A percentile compares a stretch with the other conserved stretches of the same genome.
Conservation (phyloP, 2,888 invertebrate genomes). For the Coelogynopora nodosa region DNA sequence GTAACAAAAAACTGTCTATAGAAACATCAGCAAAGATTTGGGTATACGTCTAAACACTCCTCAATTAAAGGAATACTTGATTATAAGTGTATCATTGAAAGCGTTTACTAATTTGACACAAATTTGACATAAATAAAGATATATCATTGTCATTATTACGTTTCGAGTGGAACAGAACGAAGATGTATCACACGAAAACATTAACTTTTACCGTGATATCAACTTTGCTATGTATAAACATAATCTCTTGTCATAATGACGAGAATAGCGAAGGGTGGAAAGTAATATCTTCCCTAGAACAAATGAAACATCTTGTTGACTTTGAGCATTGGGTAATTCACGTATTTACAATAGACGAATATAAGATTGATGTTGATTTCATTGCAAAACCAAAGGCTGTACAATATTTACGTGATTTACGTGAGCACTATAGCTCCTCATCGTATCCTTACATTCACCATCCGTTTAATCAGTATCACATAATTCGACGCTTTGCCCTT, state of each 20-base stretch:
- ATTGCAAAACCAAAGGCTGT: not conserved
- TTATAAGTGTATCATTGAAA: too few relatives aligned
- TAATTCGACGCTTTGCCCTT: constrained; percentile 25
- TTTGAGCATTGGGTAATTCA: not conserved
- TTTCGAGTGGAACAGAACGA: too few relatives aligned
- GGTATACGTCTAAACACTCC: too few relatives aligned
- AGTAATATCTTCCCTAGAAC: not conserved
- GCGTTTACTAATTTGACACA: too few relatives aligned
- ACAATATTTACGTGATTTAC: not conserved
- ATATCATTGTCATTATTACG: too few relatives aligned
- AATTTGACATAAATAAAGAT: too few relatives aligned
- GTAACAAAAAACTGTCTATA: too few relatives aligned
- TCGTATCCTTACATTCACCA: constrained; percentile 1
- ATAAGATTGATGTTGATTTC: not conserved
- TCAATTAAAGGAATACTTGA: too few relatives aligned
- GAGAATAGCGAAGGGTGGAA: not conserved
- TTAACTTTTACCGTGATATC: too few relatives aligned
- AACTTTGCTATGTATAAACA: too few relatives aligned
- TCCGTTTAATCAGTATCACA: not conserved
- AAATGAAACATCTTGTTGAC: not conserved
- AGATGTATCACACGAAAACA: too few relatives aligned
- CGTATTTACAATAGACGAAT: not conserved
- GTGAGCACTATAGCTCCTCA: not conserved
- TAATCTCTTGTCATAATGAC: not conserved
- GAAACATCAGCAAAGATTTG: too few relatives aligned